Base-by-base conservation (phyloP, 2,888 invertebrate species). In the Limnephilus auricula region DNA sequence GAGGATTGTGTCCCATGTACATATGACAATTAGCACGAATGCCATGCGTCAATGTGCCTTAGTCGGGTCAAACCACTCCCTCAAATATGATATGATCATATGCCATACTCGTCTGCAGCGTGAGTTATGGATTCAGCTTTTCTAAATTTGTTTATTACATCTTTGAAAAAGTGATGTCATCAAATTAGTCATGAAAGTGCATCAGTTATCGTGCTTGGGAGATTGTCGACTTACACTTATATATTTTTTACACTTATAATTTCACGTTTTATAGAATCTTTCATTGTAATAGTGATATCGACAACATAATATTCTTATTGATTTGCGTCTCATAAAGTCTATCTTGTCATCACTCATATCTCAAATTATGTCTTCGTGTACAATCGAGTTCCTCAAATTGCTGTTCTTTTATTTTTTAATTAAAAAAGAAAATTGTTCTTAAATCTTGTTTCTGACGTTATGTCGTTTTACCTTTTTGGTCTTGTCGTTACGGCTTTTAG, bases 1-100 rank as follows among this genome's bases (percentile, higher is more conserved):
- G 65, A 40, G 90, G 78, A 90, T 90, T 90, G 83, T 89, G 65
- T 50, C 84, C 90, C 91, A 79, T 82, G 91, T 88, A 50, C 79
- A 90, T 78, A 37, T 65, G 45, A 45, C 83, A 91, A 88, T 91
- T 89, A 91, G 82, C 89, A 91, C 80, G 34, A 32, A 50, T 32
- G 89, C 65, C 91, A 89, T 82, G 91, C 91, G 82, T 78, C 45
- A 87, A 79, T 50, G 90, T 65, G 40, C 85, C 90, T 85, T 65
- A 34, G 37, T 32, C 32, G 88, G 79, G 89, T 45, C 79, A 37
- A 25, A 34, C 80, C 80, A 30, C 89, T 78, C 89, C 89, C 18
- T 34, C 10, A n/a, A 79, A 79, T 30, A 80, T 80, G 6, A 80
- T 80, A 31, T 80, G 30, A 80, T 80, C 40, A 40, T 45, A 12